Evolutionary conservation across 2,113 vertebrate genomes (phyloP), one percentile per base, ranked within the genome.

Genomic region (Puffinus mauretanicus): DNA sequence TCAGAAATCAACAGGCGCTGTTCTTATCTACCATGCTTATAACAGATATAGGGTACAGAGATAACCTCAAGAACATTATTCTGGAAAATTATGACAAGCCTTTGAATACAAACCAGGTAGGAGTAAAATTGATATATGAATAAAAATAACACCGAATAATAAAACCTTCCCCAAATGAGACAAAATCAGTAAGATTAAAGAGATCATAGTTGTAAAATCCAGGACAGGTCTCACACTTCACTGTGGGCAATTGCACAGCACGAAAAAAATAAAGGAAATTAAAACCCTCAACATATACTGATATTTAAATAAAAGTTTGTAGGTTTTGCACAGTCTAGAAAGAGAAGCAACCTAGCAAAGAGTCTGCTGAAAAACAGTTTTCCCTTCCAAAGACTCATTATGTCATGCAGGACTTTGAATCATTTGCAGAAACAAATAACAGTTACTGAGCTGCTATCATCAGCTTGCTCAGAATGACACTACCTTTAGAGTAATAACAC

Each of bases 11-110:
- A 40, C 5, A 38, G 12, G 3, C 66, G 8, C 3, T 65, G 5
- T 34, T 72, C 25, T 72, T 57, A 38, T 13, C 34, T 54, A 17
- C 30, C 9, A 26, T 20, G 12, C 7, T 44, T 57, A 34, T 10
- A 36, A 29, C 30, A 79, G 16, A 5, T 32, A 38, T 1, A 30
- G 19, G 16, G 7, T 57, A n/a, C 10, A 42, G 21, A 52, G 9
- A 52, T 11, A 88, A 29, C 5, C 10, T 38, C 38, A 42, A 47
- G 36, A 78, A 52, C 4, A 13, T 71, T 34, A 15, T 67, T 77
- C 40, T 36, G 22, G 29, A 77, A 91, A 91, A 82, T 4, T 0
- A 38, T 69, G 6, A 42, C 3, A 40, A 6, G 13, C 1, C 0
- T 76, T 62, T 51, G 36, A 24, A 77, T 30, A 34, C 11, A 75